Evolutionary conservation across 1,140 invertebrate species (phyloP).

Genomic region (Metaphire vulgaris): DNA sequence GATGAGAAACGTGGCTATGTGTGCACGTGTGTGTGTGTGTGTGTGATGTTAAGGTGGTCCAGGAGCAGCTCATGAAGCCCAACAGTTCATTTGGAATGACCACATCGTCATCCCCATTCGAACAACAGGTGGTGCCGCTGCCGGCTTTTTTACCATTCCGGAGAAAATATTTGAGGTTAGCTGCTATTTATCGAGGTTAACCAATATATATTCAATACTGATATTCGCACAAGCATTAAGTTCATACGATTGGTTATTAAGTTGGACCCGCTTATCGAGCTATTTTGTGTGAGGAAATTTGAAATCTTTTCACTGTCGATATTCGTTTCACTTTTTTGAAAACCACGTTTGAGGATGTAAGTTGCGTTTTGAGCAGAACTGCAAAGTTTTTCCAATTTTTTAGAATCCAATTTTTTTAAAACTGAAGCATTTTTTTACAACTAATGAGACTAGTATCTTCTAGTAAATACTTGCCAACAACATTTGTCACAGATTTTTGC

Average conservation of each 20-base stretch:
- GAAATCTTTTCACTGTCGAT: too few species aligned
- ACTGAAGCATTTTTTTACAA: too few species aligned
- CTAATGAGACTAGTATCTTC: too few species aligned
- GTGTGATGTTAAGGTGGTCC: slow-evolving; percentile 47
- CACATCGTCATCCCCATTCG: slow-evolving; percentile 48
- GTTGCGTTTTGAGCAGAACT: too few species aligned
- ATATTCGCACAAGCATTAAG: background rate
- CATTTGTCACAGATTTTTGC: too few species aligned
- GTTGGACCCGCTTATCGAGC: background rate
- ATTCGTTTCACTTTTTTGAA: too few species aligned
- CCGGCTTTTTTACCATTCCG: slow-evolving; percentile 44
- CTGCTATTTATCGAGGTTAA: background rate
- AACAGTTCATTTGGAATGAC: slow-evolving; percentile 52
- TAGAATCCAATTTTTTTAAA: too few species aligned
- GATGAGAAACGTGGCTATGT: too few species aligned
- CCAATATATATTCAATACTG: background rate
- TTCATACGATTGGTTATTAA: background rate
- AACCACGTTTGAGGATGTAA: too few species aligned
- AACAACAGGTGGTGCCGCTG: slow-evolving; percentile 45
- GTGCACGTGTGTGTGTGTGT: too few species aligned
- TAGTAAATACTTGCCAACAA: too few species aligned
- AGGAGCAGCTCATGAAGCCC: slow-evolving; percentile 45
- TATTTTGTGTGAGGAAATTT: background rate
- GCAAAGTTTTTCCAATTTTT: too few species aligned
- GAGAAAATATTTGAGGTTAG: slow-evolving; percentile 47